A percentile compares a stretch with the other conserved stretches of the same genome.
Conservation (phyloP, 2,113 vertebrate genomes). For the Apaloderma vittatum region DNA sequence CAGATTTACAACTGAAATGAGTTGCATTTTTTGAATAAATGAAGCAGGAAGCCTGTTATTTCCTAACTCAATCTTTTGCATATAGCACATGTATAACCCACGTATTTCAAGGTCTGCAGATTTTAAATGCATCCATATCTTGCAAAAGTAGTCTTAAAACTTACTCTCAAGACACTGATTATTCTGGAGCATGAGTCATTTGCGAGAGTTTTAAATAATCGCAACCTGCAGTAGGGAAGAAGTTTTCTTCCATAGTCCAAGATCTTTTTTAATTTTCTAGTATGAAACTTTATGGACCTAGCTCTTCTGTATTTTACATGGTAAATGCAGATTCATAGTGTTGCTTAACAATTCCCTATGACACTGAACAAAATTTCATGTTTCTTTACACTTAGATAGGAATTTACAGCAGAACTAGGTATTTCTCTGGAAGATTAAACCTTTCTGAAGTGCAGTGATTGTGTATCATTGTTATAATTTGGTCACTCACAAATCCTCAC, state of each 20-base stretch:
- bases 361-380: neutral
- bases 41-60: slow-evolving; percentile 14
- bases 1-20: neutral
- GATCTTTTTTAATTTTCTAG: neutral
- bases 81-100: neutral
- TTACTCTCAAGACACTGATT: neutral
- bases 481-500: neutral
- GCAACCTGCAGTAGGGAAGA: neutral
- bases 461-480: neutral
- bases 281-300: neutral
- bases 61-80: neutral
- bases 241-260: neutral
- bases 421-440: neutral
- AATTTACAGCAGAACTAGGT: neutral
- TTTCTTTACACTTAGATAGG: neutral
- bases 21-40: slow-evolving; percentile 1
- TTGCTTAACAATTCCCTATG: neutral
- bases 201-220: neutral
- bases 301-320: neutral
- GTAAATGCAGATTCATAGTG: neutral
- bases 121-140: neutral
- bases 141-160: neutral
- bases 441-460: neutral
- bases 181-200: neutral
- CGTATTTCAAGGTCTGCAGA: neutral